Evolutionary conservation across 2,113 vertebrate species (phyloP), one percentile per base, ranked within the genome.

Genomic region (Alligator sinensis): DNA sequence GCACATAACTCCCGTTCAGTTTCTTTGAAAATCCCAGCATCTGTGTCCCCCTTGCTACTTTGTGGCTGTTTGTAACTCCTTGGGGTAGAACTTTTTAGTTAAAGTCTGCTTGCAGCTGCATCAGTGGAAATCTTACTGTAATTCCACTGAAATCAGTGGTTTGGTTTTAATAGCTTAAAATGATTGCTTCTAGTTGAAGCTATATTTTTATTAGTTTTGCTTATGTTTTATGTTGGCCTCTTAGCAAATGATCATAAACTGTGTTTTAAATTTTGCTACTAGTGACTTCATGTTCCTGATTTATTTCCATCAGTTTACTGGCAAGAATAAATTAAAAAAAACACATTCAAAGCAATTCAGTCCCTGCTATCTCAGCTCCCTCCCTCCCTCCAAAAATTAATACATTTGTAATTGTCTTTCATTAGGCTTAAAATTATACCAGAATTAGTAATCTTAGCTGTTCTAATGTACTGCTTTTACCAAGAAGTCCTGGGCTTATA

Each of bases 301-400:
- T 97, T 96, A 96, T 96, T 97, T 97, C 90, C 89, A 62, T 96
- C 86, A 91, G 54, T 80, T 96, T 97, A 96, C 95, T 0, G 13
- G 91, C 91, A 97, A 94, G 94, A 97, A 94, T 92, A 57, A 86
- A 76, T 95, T 82, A 94, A 87, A 1, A 1, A 24, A 95, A 89
- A 87, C 18, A 47, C 92, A 62, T 91, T 93, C 84, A 81, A 86
- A 94, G 90, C 59, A 12, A 82, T 90, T 97, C n/a, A 27, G 88
- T 81, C 80, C 70, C 70, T 24, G 91, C 84, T 1, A 15, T 30
- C 80, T 95, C 55, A 17, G 87, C 64, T 87, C 34, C 90, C 47
- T n/a, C 88, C 28, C 63, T 90, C 57, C 80, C 70, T 85, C 63
- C 24, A 0, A 54, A 84, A 84, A 77, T 91, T 91, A 91, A 92